Evolutionary conservation across 2,888 invertebrate genomes (phyloP).

Genomic region (Melanophora roralis): DNA sequence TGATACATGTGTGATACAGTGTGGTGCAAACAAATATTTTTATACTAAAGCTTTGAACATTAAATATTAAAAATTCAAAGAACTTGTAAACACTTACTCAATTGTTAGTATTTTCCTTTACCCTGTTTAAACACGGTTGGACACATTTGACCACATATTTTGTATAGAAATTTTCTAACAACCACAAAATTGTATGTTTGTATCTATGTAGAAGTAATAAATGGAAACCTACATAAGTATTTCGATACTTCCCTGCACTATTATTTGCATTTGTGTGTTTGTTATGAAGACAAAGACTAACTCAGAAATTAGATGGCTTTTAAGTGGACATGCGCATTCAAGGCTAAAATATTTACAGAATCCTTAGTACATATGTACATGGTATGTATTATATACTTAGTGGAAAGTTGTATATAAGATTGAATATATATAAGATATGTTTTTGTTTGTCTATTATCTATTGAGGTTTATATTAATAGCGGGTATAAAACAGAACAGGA

Average conservation of each 20-base stretch:
- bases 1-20: slow-evolving; percentile 17
- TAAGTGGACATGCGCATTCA: slow-evolving; percentile 41
- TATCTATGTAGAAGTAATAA: no score
- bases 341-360: slow-evolving; percentile 5
- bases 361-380: no score
- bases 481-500: neutral
- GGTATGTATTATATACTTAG: neutral
- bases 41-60: slow-evolving; percentile 16
- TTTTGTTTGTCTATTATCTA: neutral
- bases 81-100: slow-evolving; percentile 33
- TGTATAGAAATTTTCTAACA: neutral
- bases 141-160: slow-evolving; percentile 19
- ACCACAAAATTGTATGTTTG: neutral
- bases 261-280: neutral
- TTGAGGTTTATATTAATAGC: neutral
- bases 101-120: neutral
- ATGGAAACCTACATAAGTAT: neutral
- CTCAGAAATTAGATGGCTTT: slow-evolving; percentile 8
- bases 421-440: neutral
- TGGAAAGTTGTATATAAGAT: neutral
- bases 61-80: slow-evolving; percentile 37
- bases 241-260: neutral
- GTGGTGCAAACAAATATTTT: slow-evolving; percentile 32
- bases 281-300: neutral
- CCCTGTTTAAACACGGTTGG: neutral